These are phyloP conservation scores for Tricholauxania praeusta DNA, from an alignment of 2,888 invertebrate species.

Conservation along the genomic window DNA sequence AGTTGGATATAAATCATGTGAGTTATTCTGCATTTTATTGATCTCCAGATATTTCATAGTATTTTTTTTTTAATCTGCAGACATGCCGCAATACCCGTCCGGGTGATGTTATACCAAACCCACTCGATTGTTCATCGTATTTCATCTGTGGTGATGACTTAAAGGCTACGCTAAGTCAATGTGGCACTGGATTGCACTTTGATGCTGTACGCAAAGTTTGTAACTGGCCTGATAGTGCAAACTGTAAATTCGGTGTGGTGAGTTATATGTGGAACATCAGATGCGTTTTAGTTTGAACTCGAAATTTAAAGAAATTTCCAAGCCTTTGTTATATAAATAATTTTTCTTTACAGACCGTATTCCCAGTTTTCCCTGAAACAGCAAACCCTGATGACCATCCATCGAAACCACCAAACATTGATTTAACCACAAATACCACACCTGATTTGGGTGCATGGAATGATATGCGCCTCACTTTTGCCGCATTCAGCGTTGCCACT, in stretches of 20 bases:
- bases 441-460: conserved; percentile 37
- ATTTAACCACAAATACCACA: conserved; percentile 15
- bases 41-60: background rate
- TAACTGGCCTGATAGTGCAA: conserved; percentile 54
- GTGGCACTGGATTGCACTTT: conserved; percentile 55
- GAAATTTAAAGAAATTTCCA: no score
- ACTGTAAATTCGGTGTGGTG: conserved; percentile 47
- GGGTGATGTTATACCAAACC: conserved; percentile 56
- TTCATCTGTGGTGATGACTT: conserved; percentile 50
- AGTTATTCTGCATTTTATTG: background rate
- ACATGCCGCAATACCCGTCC: conserved; percentile 49
- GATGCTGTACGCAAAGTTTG: conserved; percentile 54
- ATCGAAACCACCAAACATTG: background rate
- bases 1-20: background rate
- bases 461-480: conserved; percentile 47
- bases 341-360: conserved; percentile 2
- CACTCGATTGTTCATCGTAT: conserved; percentile 57
- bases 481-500: conserved; percentile 55
- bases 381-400: background rate
- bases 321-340: no score
- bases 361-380: conserved; percentile 2
- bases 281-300: no score
- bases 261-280: background rate
- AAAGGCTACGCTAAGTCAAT: conserved; percentile 47
- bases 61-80: conserved; percentile 42